Base-by-base conservation (phyloP, 2,888 invertebrate species). In the Euclidia mi region DNA sequence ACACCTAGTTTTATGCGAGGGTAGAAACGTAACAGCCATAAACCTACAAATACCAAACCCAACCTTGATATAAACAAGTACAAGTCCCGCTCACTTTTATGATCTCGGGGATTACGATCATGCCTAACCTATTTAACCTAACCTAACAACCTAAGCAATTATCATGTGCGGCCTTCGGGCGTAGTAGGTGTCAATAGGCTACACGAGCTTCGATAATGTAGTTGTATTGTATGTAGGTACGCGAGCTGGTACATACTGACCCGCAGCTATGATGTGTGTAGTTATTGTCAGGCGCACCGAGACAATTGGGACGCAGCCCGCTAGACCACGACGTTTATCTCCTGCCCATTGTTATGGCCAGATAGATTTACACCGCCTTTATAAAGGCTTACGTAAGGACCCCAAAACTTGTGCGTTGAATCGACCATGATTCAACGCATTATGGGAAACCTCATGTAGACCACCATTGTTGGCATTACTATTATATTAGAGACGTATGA, bases 141-240 rank as follows among this genome's bases (percentile, higher is more conserved):
- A 56, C 71, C 65, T 68, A 69, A 78, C 79, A 74, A 70, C 65
- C 69, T 43, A 56, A 59, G 77, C 78, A 80, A 79, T 80, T 80
- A 80, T 79, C 78, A 80, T 77, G 71, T 61, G 60, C 63, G 68
- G 66, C 66, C 66, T 65, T 56, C 58, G 65, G 42, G 20, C 53
- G 52, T 46, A 61, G 63, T 57, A 58, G 51, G 59, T 68, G 59
- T 58, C 65, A 64, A 76, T 76, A 70, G 57, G 40, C 44, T 55
- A 52, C 63, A 67, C 44, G 29, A 41, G 17, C 45, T 31, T 31
- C 35, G 50, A 18, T 59, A 51, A 51, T 65, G 50, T 65, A 63
- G 47, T 63, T 46, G 48, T 62, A 48, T 45, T 7, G 47, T 66
- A 37, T 17, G 35, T n/a, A n/a, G n/a, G n/a, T 51, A 67, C 18